Base-by-base conservation (phyloP, 2,797 vertebrate species). In the Selene dorsalis region DNA sequence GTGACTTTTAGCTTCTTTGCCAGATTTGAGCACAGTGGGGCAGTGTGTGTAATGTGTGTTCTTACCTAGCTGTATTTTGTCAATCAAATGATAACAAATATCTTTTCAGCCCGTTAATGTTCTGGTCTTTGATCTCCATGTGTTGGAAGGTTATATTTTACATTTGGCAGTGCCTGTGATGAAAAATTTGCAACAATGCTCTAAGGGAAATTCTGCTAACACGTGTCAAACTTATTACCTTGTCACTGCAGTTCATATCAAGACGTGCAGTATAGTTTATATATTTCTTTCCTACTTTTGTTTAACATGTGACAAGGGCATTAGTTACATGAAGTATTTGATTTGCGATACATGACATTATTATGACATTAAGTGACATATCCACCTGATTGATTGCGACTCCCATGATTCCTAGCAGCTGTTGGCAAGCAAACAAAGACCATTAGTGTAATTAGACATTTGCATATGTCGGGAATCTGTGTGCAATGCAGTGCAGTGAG, bases 331-430 rank as follows among this genome's bases (percentile, higher is more conserved):
- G 2, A 7, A 9, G 17, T 24, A 26, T 55, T 47, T 75, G 18
- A 61, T 66, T 14, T 35, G 11, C 53, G 24, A 10, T 17, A 28
- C 39, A 11, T 53, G 22, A 58, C n/a, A n/a, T n/a, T n/a, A 69
- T 58, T n/a, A 58, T 32, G 12, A 45, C n/a, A 30, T 8, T 47
- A 41, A 55, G n/a, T 71, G 22, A 12, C 59, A 75, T 65, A 9
- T 69, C 20, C 47, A 28, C 4, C 6, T 35, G 52, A 16, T 78
- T 60, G n/a, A 73, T 48, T 22, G 26, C 17, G 5, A 20, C 3
- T 77, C 47, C 30, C 14, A 62, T 60, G 9, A 35, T 35, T 47
- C 9, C 13, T 53, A 14, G 50, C 26, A 56, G 53, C 30, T 55
- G 20, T 48, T 76, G 60, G 48, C 43, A 58, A 9, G 4, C 28